Conservation (phyloP, 2,797 vertebrate species). For the Coendou prehensilis region DNA sequence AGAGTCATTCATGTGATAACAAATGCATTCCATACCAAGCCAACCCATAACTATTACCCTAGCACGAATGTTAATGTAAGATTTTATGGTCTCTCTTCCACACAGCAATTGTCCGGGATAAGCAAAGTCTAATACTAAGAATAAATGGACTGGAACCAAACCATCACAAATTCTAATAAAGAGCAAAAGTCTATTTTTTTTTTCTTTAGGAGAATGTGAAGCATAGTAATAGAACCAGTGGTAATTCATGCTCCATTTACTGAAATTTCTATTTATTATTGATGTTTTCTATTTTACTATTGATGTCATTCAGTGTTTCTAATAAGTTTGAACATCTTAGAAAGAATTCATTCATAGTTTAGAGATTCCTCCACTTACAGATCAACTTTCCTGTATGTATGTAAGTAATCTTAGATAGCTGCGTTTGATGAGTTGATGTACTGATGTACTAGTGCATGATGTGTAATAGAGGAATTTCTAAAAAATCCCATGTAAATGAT, state of each 20-base stretch:
- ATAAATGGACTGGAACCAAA: conserved; percentile 56
- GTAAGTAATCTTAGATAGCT: neutral
- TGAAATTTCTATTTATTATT: conserved; percentile 44
- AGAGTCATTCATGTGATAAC: neutral
- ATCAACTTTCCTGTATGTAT: neutral
- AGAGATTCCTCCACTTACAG: neutral
- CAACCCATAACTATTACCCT: neutral
- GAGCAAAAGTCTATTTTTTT: neutral
- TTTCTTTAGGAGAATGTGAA: conserved; percentile 8
- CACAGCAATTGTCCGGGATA: neutral
- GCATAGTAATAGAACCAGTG: neutral
- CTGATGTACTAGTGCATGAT: neutral
- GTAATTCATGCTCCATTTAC: neutral
- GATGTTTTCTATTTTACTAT: neutral
- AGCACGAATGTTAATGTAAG: neutral
- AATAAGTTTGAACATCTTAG: neutral
- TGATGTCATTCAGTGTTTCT: neutral
- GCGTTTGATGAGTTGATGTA: neutral
- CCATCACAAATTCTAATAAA: neutral
- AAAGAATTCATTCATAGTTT: conserved; percentile 32
- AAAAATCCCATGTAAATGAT: neutral
- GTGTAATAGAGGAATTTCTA: neutral
- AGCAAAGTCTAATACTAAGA: conserved; percentile 43
- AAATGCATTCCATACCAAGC: neutral
- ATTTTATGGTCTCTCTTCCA: neutral